These are phyloP conservation scores for Pseudachorutes palmiensis DNA, from an alignment of 1,140 invertebrate species.

Conservation along the genomic window DNA sequence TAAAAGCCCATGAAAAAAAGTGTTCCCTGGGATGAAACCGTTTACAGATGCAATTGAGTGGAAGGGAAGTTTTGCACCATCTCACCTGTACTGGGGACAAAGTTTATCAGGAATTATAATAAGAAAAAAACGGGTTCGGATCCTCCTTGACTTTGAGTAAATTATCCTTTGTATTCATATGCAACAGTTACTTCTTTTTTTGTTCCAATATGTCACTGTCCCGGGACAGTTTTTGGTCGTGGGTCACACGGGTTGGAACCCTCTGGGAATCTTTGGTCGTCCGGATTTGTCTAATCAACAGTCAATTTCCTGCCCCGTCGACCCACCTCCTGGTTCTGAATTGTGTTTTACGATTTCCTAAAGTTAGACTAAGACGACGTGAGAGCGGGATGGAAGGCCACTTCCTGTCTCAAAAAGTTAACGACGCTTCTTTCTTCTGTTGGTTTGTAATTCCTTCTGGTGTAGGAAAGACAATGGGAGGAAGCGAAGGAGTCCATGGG, in stretches of 20 bases:
- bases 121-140: background rate
- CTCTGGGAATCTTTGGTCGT: too few species aligned
- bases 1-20: background rate
- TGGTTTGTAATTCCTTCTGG: slow-evolving; percentile 1
- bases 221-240: background rate
- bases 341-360: background rate
- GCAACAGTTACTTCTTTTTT: slow-evolving; percentile 1
- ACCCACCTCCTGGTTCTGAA: too few species aligned
- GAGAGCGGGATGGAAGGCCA: background rate
- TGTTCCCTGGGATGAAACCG: background rate
- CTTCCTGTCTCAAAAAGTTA: slow-evolving; percentile 8
- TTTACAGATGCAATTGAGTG: slow-evolving; percentile 7
- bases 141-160: background rate
- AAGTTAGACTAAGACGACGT: too few species aligned
- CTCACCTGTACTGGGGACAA: background rate
- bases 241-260: background rate
- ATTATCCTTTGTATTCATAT: background rate
- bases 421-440: background rate
- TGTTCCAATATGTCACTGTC: background rate
- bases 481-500: background rate
- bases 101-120: background rate
- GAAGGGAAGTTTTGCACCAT: slow-evolving; percentile 5
- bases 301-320: too few species aligned
- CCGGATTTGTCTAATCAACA: background rate
- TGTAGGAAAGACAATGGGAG: slow-evolving; percentile 9